Conservation (phyloP, 2,888 invertebrate genomes). For the Apoda limacodes region DNA sequence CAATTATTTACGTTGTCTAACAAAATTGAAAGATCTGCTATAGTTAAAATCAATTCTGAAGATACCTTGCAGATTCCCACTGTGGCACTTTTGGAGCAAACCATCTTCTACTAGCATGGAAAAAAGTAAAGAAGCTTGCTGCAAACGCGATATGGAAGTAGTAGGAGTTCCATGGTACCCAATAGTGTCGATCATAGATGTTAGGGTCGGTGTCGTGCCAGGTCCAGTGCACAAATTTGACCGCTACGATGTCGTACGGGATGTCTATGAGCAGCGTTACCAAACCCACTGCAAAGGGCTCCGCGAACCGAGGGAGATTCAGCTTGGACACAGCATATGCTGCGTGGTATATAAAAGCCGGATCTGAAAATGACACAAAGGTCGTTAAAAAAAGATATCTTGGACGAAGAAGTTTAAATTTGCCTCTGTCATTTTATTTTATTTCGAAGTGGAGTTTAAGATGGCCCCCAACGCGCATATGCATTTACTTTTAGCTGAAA, state of each 20-base stretch:
- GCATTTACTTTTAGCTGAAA: too few relatives aligned
- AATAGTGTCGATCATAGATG: conserved; percentile 79
- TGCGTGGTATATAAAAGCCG: conserved; percentile 72
- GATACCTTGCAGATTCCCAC: conserved; percentile 71
- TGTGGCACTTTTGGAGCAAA: conserved; percentile 63
- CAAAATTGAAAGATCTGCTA: too few relatives aligned
- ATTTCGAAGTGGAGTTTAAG: too few relatives aligned
- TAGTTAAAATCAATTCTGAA: too few relatives aligned
- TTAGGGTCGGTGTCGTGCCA: conserved; percentile 85
- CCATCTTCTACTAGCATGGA: conserved; percentile 68
- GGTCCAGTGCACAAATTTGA: conserved; percentile 85
- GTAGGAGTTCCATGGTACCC: conserved; percentile 88
- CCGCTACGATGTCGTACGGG: conserved; percentile 83
- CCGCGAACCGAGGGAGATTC: conserved; percentile 67
- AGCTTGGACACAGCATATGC: conserved; percentile 68
- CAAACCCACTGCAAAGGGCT: conserved; percentile 77
- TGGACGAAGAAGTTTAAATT: too few relatives aligned
- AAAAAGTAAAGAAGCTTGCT: conserved; percentile 77
- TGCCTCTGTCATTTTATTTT: too few relatives aligned
- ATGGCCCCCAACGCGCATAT: too few relatives aligned
- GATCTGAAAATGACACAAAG: conserved; percentile 48
- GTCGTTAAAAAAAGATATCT: too few relatives aligned
- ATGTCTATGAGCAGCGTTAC: conserved; percentile 79
- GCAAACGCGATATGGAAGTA: conserved; percentile 85
- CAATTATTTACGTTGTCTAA: too few relatives aligned